These are phyloP conservation scores for Pristionchus mayeri DNA, from an alignment of 2,888 invertebrate species.

Conservation along the genomic window DNA sequence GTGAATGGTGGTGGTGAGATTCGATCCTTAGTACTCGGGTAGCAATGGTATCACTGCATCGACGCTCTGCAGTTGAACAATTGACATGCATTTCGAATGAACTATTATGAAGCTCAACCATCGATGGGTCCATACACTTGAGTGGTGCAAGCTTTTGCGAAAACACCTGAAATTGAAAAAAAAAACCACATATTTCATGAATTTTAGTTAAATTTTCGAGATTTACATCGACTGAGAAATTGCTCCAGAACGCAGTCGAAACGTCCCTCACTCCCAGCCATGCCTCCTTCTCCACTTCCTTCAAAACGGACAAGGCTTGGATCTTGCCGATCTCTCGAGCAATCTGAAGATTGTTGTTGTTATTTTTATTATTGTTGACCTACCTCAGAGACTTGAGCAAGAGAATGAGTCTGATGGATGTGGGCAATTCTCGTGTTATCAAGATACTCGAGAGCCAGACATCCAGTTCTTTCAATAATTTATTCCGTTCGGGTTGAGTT, in stretches of 20 bases:
- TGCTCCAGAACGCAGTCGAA: conserved; percentile 18
- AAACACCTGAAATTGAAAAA: background rate
- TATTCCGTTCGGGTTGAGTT: conserved; percentile 36
- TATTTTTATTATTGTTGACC: too few species aligned
- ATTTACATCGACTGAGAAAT: conserved; percentile 5
- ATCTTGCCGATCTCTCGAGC: conserved; percentile 6
- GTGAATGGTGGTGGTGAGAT: conserved; percentile 10
- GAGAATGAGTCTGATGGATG: background rate
- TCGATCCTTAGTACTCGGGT: conserved; percentile 17
- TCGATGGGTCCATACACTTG: background rate
- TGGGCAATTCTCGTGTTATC: conserved; percentile 24
- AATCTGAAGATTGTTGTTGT: background rate
- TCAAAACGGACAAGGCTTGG: background rate
- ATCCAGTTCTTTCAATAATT: conserved; percentile 25
- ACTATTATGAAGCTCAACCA: background rate
- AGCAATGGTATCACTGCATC: background rate
- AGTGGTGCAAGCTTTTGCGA: background rate
- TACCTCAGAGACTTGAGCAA: conserved; percentile 34
- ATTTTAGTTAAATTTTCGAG: too few species aligned
- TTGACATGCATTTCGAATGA: background rate
- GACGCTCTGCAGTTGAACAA: background rate
- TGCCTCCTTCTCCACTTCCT: background rate
- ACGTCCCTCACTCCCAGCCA: background rate
- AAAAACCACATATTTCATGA: background rate
- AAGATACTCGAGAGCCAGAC: conserved; percentile 24